Evolutionary conservation across 2,113 vertebrate species (phyloP), one percentile per base, ranked within the genome.

Genomic region (Seriola rivoliana): DNA sequence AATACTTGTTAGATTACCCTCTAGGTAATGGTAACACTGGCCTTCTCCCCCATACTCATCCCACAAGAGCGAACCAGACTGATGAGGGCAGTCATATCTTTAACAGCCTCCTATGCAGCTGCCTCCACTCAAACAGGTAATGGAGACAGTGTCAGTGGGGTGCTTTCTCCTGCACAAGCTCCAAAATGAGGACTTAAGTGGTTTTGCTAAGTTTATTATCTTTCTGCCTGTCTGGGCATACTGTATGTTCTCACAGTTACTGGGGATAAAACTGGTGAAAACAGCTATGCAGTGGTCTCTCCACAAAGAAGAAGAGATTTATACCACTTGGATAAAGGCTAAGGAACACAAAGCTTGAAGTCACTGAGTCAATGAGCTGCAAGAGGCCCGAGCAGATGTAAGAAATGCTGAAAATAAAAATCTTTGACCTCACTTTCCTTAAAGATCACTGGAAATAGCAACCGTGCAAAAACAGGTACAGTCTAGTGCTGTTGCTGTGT

Each of bases 191-290:
- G 60, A 81, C 84, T 78, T 63, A 57, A 79, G 78, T 69, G 67
- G 67, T 81, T 81, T 78, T 67, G 64, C 70, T 73, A 46, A 77
- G 59, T 91, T 88, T 92, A 86, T 84, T 85, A 76, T 87, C 75
- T 81, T 75, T 74, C 69, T 63, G 79, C 67, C 68, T 78, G 76
- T 85, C 79, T 74, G 83, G 59, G 77, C 40, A 81, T 52, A 89
- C 69, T 75, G 64, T 59, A 72, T 70, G 81, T 69, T 76, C 90
- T 82, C 75, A 90, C 63, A 78, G 85, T 84, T 63, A 64, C 55
- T 71, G 38, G 38, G 55, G 25, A 73, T 80, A 55, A 75, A 64
- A 88, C 46, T 54, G 83, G 52, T 70, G 67, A 80, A 70, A 80
- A 78, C 36, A 87, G 62, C 42, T 12, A 32, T 32, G 59, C 57